Evolutionary conservation across 2,797 vertebrate species (phyloP).

Genomic region (Sebastes trivittatus): DNA sequence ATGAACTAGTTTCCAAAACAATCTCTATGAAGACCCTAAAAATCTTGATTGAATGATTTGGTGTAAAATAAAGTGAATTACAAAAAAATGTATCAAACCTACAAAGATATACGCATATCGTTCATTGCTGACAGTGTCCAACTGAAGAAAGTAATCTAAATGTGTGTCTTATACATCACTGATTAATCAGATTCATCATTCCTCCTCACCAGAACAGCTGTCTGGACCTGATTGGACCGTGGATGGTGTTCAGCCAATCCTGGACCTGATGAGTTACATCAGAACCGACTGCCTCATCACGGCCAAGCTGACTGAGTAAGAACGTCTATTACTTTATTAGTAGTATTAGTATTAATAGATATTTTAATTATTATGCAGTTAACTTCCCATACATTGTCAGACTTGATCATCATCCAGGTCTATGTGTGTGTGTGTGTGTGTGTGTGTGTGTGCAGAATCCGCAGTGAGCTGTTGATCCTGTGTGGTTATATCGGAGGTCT

Average conservation of each 20-base stretch:
- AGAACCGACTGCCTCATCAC: conserved; percentile 89
- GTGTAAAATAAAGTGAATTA: too few species aligned
- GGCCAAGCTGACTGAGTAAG: conserved; percentile 89
- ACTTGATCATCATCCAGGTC: neutral
- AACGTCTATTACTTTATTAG: conserved; percentile 6
- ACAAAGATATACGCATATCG: too few species aligned
- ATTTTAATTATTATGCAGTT: neutral
- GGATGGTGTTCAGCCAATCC: conserved; percentile 85
- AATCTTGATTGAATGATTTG: too few species aligned
- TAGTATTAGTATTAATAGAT: neutral
- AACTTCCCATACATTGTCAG: neutral
- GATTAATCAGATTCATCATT: neutral
- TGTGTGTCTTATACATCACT: neutral
- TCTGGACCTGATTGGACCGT: conserved; percentile 88
- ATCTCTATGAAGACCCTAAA: neutral
- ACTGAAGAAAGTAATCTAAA: neutral
- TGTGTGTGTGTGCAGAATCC: conserved; percentile 76
- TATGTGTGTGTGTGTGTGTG: conserved; percentile 16
- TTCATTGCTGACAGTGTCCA: neutral
- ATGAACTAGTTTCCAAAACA: too few species aligned
- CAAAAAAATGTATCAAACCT: too few species aligned
- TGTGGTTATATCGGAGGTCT: conserved; percentile 92
- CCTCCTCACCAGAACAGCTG: conserved; percentile 84
- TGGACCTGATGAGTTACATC: conserved; percentile 93
- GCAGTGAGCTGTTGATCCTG: conserved; percentile 93